These are phyloP conservation scores for Indicator indicator DNA, from an alignment of 2,113 vertebrate species.

Conservation along the genomic window DNA sequence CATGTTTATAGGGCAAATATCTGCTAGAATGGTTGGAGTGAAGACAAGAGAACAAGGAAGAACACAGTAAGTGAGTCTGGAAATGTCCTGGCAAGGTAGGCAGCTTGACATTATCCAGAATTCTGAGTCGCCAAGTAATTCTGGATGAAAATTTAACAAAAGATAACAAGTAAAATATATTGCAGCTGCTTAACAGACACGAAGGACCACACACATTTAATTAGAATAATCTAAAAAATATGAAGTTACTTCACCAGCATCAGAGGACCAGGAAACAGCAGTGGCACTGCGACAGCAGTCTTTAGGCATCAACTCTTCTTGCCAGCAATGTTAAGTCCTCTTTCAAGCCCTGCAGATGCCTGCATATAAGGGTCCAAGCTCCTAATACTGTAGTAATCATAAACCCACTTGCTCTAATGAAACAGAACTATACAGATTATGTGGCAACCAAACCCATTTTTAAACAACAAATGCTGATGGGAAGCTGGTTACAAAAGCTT, in stretches of 20 bases:
- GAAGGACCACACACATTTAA: not conserved
- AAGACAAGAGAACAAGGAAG: not conserved
- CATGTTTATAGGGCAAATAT: not conserved
- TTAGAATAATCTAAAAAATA: not conserved
- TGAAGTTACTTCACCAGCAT: not conserved
- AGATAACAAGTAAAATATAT: not conserved
- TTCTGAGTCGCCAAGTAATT: not conserved
- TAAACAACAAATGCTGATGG: not conserved
- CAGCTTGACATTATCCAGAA: not conserved
- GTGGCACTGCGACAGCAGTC: not conserved
- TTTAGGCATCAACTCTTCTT: not conserved
- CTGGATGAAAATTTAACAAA: not conserved
- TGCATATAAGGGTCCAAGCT: not conserved
- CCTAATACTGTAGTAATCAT: not conserved
- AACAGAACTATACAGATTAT: not conserved
- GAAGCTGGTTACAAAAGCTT: not conserved
- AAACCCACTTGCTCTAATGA: not conserved
- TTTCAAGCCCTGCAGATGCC: not conserved
- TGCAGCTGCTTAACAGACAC: not conserved
- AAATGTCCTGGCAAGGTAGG: not conserved
- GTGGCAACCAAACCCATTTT: not conserved
- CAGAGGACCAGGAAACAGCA: not conserved
- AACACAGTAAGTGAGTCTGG: not conserved
- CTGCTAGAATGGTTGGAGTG: not conserved
- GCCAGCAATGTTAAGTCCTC: not conserved